phyloP scores from a whole-genome alignment of 2,888 invertebrate genomes.

The Dinocampus coccinellae region DNA sequence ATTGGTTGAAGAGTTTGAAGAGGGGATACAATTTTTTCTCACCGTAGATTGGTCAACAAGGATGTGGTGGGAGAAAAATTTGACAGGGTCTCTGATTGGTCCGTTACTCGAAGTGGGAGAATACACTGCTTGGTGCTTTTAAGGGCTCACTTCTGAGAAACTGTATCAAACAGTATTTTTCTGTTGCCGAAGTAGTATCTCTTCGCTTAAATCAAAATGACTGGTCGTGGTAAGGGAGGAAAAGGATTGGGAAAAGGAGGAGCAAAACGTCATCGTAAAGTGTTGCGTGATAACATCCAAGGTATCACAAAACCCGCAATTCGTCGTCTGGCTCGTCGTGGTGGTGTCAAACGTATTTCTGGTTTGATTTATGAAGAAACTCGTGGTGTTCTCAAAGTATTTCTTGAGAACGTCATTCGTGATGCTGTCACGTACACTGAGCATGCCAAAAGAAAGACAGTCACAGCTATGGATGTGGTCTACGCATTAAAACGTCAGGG shows the following conservation, averaged over 20 bases:
- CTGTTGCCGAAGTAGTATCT: no score
- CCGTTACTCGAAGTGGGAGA: no score
- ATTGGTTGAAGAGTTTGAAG: neutral
- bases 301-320: no score
- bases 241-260: slow-evolving; percentile 86
- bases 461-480: slow-evolving; percentile 90
- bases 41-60: neutral
- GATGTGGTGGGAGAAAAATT: neutral
- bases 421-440: slow-evolving; percentile 89
- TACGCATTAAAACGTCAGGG: slow-evolving; percentile 89
- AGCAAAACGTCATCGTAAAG: slow-evolving; percentile 87
- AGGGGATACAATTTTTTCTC: neutral
- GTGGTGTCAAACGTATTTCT: no score
- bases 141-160: no score
- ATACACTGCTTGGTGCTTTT: no score
- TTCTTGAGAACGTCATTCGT: no score
- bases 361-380: no score
- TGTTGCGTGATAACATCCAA: no score
- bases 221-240: slow-evolving; percentile 85
- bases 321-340: no score
- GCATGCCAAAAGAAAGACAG: slow-evolving; percentile 89
- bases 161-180: no score
- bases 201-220: slow-evolving; percentile 71
- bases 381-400: no score
- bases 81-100: neutral